phyloP scores from a whole-genome alignment of 2,888 invertebrate species.

The Ramazzottius varieornatus region DNA sequence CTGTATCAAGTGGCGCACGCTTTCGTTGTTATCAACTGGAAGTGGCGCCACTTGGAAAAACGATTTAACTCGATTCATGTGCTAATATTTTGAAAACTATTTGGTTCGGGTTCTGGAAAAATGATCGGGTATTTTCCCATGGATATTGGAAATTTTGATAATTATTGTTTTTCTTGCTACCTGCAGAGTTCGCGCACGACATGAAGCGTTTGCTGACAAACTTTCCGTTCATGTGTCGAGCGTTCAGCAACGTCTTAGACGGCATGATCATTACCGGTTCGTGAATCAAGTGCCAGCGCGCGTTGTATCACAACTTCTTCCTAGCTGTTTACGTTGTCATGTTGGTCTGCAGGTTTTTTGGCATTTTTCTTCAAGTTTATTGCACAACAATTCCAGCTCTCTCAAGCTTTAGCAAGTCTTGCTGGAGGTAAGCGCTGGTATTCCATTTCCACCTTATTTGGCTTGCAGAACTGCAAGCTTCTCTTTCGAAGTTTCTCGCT shows the following conservation, averaged over 20 bases:
- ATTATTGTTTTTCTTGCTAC: background rate
- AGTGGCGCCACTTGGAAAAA: no score
- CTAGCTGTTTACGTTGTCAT: background rate
- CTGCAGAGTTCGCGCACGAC: background rate
- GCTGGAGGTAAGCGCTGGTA: background rate
- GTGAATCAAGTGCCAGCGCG: no score
- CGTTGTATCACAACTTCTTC: background rate
- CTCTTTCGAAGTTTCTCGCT: no score
- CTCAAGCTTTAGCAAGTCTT: background rate
- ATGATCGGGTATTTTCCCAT: no score
- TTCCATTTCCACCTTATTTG: no score
- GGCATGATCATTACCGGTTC: background rate
- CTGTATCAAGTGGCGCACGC: no score
- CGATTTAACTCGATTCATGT: no score
- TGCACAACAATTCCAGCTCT: background rate
- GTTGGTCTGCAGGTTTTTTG: background rate
- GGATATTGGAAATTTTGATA: no score
- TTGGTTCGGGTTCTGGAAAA: no score
- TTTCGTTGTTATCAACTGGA: no score
- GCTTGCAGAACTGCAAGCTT: no score
- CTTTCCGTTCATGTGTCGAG: conserved; percentile 1
- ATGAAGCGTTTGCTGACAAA: background rate
- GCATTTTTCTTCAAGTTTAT: background rate
- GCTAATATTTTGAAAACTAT: no score
- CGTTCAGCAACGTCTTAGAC: background rate